Conservation (phyloP, 2,888 invertebrate species). For the Panorpa germanica region DNA sequence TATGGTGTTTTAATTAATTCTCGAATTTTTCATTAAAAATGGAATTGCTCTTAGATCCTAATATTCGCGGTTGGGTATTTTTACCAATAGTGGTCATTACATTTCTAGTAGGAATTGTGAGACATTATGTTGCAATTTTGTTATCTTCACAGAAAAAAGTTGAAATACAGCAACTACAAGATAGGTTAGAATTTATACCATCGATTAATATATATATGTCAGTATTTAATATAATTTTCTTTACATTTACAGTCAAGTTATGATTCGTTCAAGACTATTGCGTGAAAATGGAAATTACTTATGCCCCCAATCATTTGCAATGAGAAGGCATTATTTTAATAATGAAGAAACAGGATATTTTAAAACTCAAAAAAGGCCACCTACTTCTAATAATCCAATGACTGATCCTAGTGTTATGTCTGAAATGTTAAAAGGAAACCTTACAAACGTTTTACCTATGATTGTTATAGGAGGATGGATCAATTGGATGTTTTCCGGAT, state of each 20-base stretch:
- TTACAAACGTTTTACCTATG: slow-evolving; percentile 97
- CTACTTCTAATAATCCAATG: slow-evolving; percentile 81
- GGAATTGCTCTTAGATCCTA: slow-evolving; percentile 88
- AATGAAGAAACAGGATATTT: slow-evolving; percentile 92
- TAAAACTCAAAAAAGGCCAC: slow-evolving; percentile 73
- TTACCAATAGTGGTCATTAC: slow-evolving; percentile 96
- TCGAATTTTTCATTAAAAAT: too few relatives aligned
- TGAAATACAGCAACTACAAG: slow-evolving; percentile 86
- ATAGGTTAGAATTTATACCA: slow-evolving; percentile 41
- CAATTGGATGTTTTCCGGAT: slow-evolving; percentile 99
- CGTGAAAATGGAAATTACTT: slow-evolving; percentile 96
- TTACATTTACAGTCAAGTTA: slow-evolving; percentile 53
- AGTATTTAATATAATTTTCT: background rate
- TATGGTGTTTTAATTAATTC: too few relatives aligned
- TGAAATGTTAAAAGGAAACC: slow-evolving; percentile 97
- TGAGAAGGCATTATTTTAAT: slow-evolving; percentile 88
- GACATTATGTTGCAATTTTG: slow-evolving; percentile 93
- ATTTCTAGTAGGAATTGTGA: slow-evolving; percentile 88
- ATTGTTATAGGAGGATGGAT: slow-evolving; percentile 99
- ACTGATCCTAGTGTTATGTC: slow-evolving; percentile 99
- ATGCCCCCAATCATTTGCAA: slow-evolving; percentile 76
- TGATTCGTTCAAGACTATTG: slow-evolving; percentile 79
- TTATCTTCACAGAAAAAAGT: slow-evolving; percentile 90
- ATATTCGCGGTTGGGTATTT: slow-evolving; percentile 97
- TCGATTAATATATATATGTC: slow-evolving; percentile 1